Evolutionary conservation across 2,797 vertebrate species (phyloP).

Genomic region (Fratercula arctica): DNA sequence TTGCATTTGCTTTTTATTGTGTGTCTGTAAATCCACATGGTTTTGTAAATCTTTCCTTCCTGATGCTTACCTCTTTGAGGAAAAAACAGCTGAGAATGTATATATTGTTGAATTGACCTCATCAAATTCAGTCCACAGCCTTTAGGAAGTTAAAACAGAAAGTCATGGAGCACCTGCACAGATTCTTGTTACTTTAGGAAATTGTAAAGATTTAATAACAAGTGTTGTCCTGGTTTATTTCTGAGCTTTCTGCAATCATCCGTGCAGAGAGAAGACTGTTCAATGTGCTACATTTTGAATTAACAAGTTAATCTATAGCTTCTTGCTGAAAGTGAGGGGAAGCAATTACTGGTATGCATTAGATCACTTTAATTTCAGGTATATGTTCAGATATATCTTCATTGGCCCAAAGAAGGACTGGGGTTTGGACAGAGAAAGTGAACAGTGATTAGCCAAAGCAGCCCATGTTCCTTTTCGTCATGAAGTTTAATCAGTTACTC

Average conservation of each 20-base stretch:
- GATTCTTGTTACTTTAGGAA: constrained; percentile 25
- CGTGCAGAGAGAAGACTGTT: neutral
- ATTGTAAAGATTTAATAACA: constrained; percentile 5
- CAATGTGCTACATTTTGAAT: constrained; percentile 37
- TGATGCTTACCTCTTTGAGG: neutral
- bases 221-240: constrained; percentile 6
- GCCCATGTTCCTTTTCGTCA: constrained; percentile 9
- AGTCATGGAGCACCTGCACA: neutral
- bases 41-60: constrained; percentile 5
- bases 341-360: constrained; percentile 43
- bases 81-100: neutral
- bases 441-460: constrained; percentile 63
- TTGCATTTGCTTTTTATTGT: constrained; percentile 8
- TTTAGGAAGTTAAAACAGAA: constrained; percentile 9
- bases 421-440: neutral
- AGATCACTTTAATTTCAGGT: constrained; percentile 59
- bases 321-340: constrained; percentile 27
- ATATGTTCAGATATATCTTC: neutral
- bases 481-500: constrained; percentile 56
- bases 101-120: constrained; percentile 4
- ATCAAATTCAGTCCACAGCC: constrained; percentile 19
- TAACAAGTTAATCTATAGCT: constrained; percentile 65
- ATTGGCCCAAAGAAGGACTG: neutral
- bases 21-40: neutral
- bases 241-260: constrained; percentile 15